Percentiles rank a stretch among this genome's conserved stretches.
Conservation (phyloP, 2,113 vertebrate genomes). For the Scomber colias region DNA sequence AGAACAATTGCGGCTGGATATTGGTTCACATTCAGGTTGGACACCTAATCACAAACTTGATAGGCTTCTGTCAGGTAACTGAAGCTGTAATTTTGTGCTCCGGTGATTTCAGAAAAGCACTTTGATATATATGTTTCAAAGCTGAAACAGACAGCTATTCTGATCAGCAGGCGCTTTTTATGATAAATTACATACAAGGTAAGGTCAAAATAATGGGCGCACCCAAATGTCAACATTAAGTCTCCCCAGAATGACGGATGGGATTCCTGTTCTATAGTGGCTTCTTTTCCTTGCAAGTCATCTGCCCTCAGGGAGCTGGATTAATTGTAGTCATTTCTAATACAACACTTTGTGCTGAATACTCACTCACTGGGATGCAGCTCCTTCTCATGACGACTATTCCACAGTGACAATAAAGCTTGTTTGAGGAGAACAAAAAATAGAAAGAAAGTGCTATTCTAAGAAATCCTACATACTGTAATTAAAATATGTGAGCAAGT, state of each 20-base stretch:
- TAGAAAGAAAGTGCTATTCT: constrained; percentile 17
- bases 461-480: neutral
- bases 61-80: constrained; percentile 60
- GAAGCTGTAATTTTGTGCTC: constrained; percentile 68
- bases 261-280: constrained; percentile 41
- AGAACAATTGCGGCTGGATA: constrained; percentile 57
- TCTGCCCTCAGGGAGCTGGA: constrained; percentile 54
- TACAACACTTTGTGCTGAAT: constrained; percentile 49
- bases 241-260: constrained; percentile 54
- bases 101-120: constrained; percentile 60
- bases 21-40: constrained; percentile 55
- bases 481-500: constrained; percentile 1
- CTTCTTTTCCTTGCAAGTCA: constrained; percentile 55
- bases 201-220: constrained; percentile 66
- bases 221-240: constrained; percentile 59
- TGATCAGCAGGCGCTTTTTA: constrained; percentile 60
- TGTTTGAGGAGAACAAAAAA: constrained; percentile 32
- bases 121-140: constrained; percentile 69
- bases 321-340: constrained; percentile 66
- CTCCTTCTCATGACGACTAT: constrained; percentile 45
- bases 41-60: constrained; percentile 69
- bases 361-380: constrained; percentile 34
- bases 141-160: constrained; percentile 65
- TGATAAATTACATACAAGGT: constrained; percentile 62
- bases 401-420: constrained; percentile 45